A percentile compares a stretch with the other conserved stretches of the same genome.
Conservation (phyloP, 2,113 vertebrate genomes). For the Phalacrocorax aristotelis region DNA sequence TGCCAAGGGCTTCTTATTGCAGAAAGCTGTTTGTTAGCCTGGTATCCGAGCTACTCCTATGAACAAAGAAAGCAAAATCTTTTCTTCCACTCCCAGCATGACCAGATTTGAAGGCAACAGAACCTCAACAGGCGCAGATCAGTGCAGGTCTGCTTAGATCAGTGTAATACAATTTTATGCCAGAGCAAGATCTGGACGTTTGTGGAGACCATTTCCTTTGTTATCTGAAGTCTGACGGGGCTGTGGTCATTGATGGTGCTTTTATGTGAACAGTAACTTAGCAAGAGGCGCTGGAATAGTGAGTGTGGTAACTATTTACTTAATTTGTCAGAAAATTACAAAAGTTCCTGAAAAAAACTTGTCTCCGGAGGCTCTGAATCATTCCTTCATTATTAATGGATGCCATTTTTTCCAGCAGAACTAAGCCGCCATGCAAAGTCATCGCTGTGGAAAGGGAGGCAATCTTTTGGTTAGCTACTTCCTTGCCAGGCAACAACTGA, state of each 20-base stretch:
- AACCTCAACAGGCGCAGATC: neutral
- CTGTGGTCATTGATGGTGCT: neutral
- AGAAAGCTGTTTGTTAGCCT: neutral
- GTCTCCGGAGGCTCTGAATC: neutral
- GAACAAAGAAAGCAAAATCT: neutral
- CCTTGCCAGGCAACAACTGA: neutral
- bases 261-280: neutral
- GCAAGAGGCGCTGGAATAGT: neutral
- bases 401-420: neutral
- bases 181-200: neutral
- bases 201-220: neutral
- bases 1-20: neutral
- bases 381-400: neutral
- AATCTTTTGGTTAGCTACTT: neutral
- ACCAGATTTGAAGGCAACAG: neutral
- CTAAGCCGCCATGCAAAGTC: neutral
- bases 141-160: neutral
- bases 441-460: neutral
- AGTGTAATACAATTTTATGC: neutral
- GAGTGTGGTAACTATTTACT: neutral
- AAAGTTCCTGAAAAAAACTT: neutral
- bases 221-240: neutral
- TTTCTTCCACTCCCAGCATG: neutral
- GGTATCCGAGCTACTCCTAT: neutral
- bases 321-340: constrained; percentile 1